Percentiles rank a stretch among this genome's conserved stretches.
These are phyloP conservation scores for Riparia riparia DNA, from an alignment of 2,113 vertebrate species.

Conservation along the genomic window DNA sequence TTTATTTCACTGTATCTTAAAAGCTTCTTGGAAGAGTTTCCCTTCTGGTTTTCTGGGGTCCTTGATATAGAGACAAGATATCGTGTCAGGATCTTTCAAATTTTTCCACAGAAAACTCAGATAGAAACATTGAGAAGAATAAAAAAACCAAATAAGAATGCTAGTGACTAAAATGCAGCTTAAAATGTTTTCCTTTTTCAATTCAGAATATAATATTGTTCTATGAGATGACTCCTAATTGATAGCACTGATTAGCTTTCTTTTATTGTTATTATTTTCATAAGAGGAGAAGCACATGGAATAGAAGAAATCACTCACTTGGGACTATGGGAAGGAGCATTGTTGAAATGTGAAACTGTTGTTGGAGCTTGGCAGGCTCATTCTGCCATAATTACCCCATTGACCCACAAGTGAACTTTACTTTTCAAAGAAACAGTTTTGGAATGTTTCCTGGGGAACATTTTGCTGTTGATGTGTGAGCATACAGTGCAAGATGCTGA, in stretches of 20 bases:
- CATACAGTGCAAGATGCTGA: background rate
- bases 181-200: background rate
- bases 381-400: conserved; percentile 34
- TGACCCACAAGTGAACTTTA: conserved; percentile 52
- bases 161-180: background rate
- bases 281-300: background rate
- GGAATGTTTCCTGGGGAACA: conserved; percentile 27
- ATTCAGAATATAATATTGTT: background rate
- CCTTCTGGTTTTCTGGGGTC: background rate
- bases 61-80: background rate
- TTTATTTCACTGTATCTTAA: background rate
- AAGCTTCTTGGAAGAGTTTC: background rate
- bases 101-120: background rate
- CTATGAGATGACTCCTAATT: background rate
- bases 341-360: conserved; percentile 28
- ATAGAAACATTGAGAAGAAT: background rate
- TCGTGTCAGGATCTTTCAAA: background rate
- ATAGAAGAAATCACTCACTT: background rate
- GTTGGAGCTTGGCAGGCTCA: background rate
- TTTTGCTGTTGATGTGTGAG: conserved; percentile 42
- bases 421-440: conserved; percentile 29
- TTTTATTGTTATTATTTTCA: conserved; percentile 38
- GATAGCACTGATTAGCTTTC: conserved; percentile 23
- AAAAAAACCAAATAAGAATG: background rate
- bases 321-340: background rate